These are phyloP conservation scores for Dromococcyx pavoninus DNA, from an alignment of 2,797 vertebrate genomes.

Conservation along the genomic window DNA sequence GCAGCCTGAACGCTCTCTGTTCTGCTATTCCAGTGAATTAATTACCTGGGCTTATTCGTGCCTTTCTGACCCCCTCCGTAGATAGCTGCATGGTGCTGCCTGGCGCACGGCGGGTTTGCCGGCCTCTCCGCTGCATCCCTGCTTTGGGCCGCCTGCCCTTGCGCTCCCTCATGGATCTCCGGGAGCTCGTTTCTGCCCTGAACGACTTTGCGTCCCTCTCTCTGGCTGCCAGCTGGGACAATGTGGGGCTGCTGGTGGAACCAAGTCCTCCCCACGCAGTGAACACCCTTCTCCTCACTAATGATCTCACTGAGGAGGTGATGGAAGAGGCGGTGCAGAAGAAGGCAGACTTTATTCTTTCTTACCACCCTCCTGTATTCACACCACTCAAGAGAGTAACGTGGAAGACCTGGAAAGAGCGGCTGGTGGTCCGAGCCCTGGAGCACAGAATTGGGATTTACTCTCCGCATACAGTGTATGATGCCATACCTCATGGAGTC, in stretches of 20 bases:
- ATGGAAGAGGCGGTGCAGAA: conserved; percentile 86
- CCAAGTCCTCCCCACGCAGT: conserved; percentile 84
- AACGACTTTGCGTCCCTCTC: conserved; percentile 87
- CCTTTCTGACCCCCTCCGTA: too few relatives aligned
- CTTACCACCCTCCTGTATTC: conserved; percentile 94
- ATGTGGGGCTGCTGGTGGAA: conserved; percentile 92
- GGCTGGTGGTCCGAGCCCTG: conserved; percentile 84
- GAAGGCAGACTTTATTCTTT: conserved; percentile 85
- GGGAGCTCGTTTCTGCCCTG: conserved; percentile 81
- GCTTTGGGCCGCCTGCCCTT: background rate
- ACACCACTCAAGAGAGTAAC: conserved; percentile 84
- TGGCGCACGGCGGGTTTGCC: background rate
- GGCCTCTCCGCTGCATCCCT: background rate
- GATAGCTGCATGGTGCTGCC: background rate
- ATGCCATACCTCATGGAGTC: conserved; percentile 86
- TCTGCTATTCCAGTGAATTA: too few relatives aligned
- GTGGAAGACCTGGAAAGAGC: conserved; percentile 89
- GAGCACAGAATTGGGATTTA: conserved; percentile 88
- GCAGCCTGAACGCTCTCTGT: too few relatives aligned
- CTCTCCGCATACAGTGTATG: conserved; percentile 93
- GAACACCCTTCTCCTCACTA: conserved; percentile 87
- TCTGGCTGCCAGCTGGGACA: conserved; percentile 94
- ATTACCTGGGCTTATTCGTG: too few relatives aligned
- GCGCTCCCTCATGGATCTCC: conserved; percentile 80
- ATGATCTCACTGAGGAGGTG: conserved; percentile 88